phyloP scores from a whole-genome alignment of 35 echinoderm and acorn worm species.

The Strongylocentrotus purpuratus region DNA sequence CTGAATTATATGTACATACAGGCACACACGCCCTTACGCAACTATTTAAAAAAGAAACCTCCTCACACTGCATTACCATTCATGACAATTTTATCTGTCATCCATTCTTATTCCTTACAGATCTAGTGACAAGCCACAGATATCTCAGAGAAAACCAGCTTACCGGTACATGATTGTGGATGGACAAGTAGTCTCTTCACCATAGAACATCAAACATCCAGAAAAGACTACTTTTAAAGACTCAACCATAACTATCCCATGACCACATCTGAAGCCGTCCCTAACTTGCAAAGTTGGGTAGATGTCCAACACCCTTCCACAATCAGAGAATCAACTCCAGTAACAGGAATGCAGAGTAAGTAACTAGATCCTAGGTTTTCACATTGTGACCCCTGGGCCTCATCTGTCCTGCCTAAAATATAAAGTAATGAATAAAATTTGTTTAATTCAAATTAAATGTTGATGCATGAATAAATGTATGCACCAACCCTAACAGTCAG shows the following conservation, averaged over 20 bases:
- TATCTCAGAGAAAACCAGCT: background rate
- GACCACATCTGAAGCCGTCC: background rate
- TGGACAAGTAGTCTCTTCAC: background rate
- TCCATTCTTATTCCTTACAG: background rate
- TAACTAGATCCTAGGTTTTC: background rate
- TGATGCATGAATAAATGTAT: no score
- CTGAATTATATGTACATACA: no score
- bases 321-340: background rate
- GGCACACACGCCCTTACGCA: no score
- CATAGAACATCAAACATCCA: background rate
- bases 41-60: no score
- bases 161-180: background rate
- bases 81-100: no score
- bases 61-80: no score
- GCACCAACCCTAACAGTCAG: no score
- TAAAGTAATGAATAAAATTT: no score
- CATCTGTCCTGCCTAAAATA: no score
- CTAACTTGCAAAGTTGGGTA: background rate
- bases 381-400: background rate
- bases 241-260: background rate
- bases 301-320: background rate
- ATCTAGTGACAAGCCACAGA: background rate
- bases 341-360: slow-evolving; percentile 8
- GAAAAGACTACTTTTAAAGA: background rate
- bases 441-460: no score